Percentiles rank a stretch among this genome's conserved stretches.
phyloP scores from a whole-genome alignment of 37 sponge, comb jelly and placozoan genomes.

The Corticium candelabrum region DNA sequence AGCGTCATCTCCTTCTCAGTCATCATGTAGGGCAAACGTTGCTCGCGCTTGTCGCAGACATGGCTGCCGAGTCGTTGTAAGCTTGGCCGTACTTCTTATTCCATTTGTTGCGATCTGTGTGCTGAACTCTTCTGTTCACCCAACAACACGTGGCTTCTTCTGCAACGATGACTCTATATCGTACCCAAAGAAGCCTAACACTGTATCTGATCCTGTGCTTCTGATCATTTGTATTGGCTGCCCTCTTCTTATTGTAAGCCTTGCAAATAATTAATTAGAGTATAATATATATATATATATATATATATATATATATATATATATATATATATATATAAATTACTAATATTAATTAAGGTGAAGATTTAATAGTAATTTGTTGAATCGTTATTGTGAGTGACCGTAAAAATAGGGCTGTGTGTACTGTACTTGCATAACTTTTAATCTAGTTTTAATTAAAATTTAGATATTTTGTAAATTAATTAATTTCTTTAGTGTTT shows the following conservation, averaged over 20 bases:
- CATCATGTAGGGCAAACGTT: too few relatives aligned
- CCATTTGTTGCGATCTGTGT: too few relatives aligned
- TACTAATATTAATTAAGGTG: neutral
- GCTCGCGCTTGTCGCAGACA: neutral
- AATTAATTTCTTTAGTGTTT: too few relatives aligned
- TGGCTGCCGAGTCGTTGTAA: neutral
- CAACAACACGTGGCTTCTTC: too few relatives aligned
- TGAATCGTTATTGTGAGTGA: neutral
- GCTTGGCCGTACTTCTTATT: neutral
- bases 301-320: too few relatives aligned
- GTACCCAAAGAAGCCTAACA: neutral
- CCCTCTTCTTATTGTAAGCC: neutral
- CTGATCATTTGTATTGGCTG: neutral
- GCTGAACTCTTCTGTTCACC: too few relatives aligned
- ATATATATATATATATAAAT: too few relatives aligned
- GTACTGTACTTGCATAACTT: neutral
- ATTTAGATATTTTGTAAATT: neutral
- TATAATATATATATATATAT: too few relatives aligned
- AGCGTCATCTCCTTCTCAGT: too few relatives aligned
- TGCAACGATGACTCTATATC: neutral
- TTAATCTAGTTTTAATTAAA: neutral
- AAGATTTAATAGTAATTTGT: neutral
- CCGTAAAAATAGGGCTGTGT: neutral
- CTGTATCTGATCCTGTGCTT: neutral
- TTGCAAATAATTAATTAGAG: too few relatives aligned